Evolutionary conservation across 2,113 vertebrate genomes (phyloP), one percentile per base, ranked within the genome.

Genomic region (Pseudorectes ferrugineus): DNA sequence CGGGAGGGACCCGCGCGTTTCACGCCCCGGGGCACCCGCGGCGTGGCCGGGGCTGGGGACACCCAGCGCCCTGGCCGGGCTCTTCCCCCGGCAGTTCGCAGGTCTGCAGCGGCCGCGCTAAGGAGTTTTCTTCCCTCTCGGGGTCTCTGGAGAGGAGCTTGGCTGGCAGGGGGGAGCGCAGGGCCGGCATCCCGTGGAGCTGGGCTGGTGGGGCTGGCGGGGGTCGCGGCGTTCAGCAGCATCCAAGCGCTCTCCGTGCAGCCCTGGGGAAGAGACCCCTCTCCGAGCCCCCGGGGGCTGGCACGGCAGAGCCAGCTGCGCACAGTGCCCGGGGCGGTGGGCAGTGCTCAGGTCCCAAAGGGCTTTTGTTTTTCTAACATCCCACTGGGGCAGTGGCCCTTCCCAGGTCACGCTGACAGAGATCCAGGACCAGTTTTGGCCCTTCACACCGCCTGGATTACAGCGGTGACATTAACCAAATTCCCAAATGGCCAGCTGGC

Each of bases 301-400:
- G 3, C 24, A 9, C 1, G 21, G 28, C 26, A 7, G 25, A 36
- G 24, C 20, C 68, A 6, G 58, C 58, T 40, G 29, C 2, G 16
- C 4, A 5, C 36, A 2, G 16, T 2, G 46, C 8, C 57, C 23
- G 14, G 21, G 24, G 38, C 16, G 3, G 25, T 1, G 52, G 14
- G 58, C 14, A 10, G 1, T 16, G 52, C 51, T 51, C 24, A 1
- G 29, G 14, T 26, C 51, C 40, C 3, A 3, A 28, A n/a, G 13
- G 1, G n/a, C 15, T 42, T 46, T n/a, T 1, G 8, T 18, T 67
- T 28, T 36, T 16, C 52, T 33, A 65, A 10, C 29, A 24, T 9
- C 35, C 18, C 33, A 5, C 6, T 4, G 12, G 12, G 78, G 55
- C 45, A 15, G 23, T 2, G 29, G 19, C 29, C 6, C n/a, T 58